Evolutionary conservation across 2,113 vertebrate species (phyloP), one percentile per base, ranked within the genome.

Genomic region (rabbit (Oryctolagus cuniculus)): DNA sequence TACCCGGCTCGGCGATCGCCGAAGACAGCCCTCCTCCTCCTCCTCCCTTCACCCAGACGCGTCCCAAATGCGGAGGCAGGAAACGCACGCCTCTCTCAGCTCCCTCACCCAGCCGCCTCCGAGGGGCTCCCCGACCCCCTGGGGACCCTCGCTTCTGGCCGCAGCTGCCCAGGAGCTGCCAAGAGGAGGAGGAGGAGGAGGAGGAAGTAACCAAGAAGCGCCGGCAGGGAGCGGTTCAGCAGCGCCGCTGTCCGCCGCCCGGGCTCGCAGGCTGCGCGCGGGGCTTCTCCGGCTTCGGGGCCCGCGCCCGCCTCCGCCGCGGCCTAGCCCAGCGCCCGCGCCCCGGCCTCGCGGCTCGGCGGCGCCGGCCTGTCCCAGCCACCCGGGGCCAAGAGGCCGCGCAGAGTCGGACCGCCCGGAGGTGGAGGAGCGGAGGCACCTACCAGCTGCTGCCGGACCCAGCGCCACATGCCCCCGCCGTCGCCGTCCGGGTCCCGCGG

Each of bases 371-470:
- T 89, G 55, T 29, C 61, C 49, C 2, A 55, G 58, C 66, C 67
- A 3, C 15, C 6, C 25, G 1, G 69, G 58, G 72, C 51, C 19
- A 5, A 38, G 69, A 34, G 61, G 83, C 79, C 69, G 79, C 73
- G 61, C 70, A 2, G 36, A 36, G 44, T 8, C 34, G 17, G 44
- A 31, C 16, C 24, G 73, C 87, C 79, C 10, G 29, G n/a, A 24
- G 29, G 9, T 24, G 31, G 67, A 19, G 22, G 34, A 5, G 10
- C 34, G 66, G 83, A 69, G 85, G n/a, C 64, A 98, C 98, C 97
- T 98, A 99, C 99, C 99, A 99, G 98, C 99, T 99, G 99, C 98
- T 99, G 99, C 96, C 99, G 99, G 97, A 99, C 98, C 99, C 99
- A 99, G 96, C 99, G 99, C 96, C 99, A 98, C 99, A 99, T 99